These are phyloP conservation scores for Clytia hemisphaerica DNA, from an alignment of 30 jellyfish, hydroid and myxozoan species.

Conservation along the genomic window DNA sequence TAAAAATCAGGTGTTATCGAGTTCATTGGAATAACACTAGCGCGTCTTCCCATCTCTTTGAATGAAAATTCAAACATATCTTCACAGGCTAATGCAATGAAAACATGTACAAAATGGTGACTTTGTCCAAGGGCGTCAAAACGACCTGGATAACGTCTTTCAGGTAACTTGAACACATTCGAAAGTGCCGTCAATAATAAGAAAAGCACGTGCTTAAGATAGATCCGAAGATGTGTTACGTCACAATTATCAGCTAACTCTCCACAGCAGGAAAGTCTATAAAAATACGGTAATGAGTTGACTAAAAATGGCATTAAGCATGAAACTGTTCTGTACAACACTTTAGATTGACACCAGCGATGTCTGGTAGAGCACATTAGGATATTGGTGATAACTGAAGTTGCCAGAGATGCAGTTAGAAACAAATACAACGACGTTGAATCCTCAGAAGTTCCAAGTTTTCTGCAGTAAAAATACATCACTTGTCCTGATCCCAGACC, in stretches of 20 bases:
- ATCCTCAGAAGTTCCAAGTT: constrained; percentile 18
- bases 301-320: constrained; percentile 74
- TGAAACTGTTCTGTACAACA: constrained; percentile 66
- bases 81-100: constrained; percentile 72
- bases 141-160: constrained; percentile 77
- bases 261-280: constrained; percentile 40
- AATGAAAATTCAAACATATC: constrained; percentile 44
- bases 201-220: constrained; percentile 50
- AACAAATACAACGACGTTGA: constrained; percentile 35
- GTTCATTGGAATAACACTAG: too few species aligned
- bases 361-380: constrained; percentile 67
- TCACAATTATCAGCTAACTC: constrained; percentile 39
- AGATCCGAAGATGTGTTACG: constrained; percentile 33
- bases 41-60: neutral
- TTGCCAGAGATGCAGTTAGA: constrained; percentile 29
- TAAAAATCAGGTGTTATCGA: too few species aligned
- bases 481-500: constrained; percentile 90
- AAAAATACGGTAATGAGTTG: constrained; percentile 76
- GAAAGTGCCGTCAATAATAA: constrained; percentile 62
- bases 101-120: constrained; percentile 80
- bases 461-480: constrained; percentile 67
- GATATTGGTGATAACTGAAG: constrained; percentile 65
- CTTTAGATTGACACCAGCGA: constrained; percentile 58
- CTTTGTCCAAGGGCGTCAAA: constrained; percentile 86
- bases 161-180: constrained; percentile 80